These are phyloP conservation scores for Enteromius thamalakanensis DNA, from an alignment of 2,797 vertebrate species.

Conservation along the genomic window DNA sequence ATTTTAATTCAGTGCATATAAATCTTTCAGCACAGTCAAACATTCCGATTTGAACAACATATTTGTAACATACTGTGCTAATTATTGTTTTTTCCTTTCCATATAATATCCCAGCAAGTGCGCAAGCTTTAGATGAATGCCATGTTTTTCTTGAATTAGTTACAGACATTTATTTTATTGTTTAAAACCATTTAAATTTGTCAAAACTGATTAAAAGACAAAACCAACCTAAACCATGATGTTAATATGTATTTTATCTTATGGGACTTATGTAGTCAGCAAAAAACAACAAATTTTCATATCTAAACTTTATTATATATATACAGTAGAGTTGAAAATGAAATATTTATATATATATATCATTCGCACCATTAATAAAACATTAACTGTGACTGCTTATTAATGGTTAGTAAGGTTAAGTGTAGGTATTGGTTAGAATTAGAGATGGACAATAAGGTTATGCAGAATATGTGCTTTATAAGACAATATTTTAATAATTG, in stretches of 20 bases:
- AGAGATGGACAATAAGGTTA: background rate
- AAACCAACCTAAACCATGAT: background rate
- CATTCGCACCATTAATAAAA: too few relatives aligned
- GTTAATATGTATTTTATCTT: background rate
- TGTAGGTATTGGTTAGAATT: background rate
- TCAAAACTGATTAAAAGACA: background rate
- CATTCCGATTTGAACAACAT: conserved; percentile 3
- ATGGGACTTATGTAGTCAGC: background rate
- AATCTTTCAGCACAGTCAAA: conserved; percentile 13
- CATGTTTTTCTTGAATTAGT: background rate
- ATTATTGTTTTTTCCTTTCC: background rate
- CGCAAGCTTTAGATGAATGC: background rate
- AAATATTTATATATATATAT: too few relatives aligned
- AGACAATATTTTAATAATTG: background rate
- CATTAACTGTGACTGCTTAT: background rate
- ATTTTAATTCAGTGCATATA: conserved; percentile 2
- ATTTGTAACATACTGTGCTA: background rate
- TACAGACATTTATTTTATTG: background rate
- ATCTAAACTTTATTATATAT: background rate
- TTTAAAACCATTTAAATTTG: background rate
- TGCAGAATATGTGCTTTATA: background rate
- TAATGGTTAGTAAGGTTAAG: background rate
- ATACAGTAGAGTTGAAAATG: background rate
- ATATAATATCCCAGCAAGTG: background rate
- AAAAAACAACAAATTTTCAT: background rate